These are phyloP conservation scores for Crotophaga sulcirostris DNA, from an alignment of 2,113 vertebrate genomes.

Conservation along the genomic window DNA sequence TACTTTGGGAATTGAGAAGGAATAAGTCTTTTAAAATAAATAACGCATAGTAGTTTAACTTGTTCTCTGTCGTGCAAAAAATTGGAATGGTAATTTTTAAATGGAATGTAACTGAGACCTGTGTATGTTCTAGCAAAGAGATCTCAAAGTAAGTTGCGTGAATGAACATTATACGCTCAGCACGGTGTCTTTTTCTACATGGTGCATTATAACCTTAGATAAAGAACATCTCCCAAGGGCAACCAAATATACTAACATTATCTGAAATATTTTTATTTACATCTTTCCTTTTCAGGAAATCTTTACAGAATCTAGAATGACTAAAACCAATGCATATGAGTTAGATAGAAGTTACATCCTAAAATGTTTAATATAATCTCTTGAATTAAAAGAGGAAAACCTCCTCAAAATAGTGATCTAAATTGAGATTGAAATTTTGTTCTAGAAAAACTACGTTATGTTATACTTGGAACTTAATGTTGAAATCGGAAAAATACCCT, in stretches of 20 bases:
- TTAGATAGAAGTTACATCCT: background rate
- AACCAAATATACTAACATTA: background rate
- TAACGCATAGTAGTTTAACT: background rate
- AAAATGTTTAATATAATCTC: background rate
- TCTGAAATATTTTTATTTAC: background rate
- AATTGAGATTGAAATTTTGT: background rate
- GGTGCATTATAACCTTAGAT: accelerated
- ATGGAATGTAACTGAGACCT: background rate
- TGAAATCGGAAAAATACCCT: background rate
- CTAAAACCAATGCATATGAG: background rate
- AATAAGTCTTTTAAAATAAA: background rate
- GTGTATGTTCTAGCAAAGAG: background rate
- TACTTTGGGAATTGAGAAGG: background rate
- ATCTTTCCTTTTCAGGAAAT: background rate
- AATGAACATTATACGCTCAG: background rate
- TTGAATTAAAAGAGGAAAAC: background rate
- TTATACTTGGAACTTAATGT: background rate
- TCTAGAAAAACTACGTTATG: background rate
- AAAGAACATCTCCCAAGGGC: background rate
- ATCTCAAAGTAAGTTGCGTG: accelerated
- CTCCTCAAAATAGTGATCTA: background rate
- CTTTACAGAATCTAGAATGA: background rate
- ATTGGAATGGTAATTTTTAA: background rate
- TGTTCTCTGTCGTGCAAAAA: background rate
- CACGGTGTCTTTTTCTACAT: background rate